A percentile compares a stretch with the other conserved stretches of the same genome.
phyloP scores from a whole-genome alignment of 2,113 vertebrate genomes.

The Strigops habroptila region DNA sequence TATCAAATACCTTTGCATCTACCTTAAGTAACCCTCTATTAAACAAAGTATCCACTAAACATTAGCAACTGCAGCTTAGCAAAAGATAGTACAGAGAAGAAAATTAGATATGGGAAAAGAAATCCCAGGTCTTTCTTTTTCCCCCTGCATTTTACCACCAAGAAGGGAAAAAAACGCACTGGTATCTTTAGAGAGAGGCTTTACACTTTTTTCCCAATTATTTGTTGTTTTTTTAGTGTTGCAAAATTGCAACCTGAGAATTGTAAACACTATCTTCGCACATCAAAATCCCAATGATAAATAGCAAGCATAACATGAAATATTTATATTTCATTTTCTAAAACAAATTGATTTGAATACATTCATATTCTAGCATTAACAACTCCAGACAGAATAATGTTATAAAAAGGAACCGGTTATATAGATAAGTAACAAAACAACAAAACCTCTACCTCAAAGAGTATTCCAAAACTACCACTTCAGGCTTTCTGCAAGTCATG shows the following conservation, averaged over 20 bases:
- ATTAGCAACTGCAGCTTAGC: neutral
- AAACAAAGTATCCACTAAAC: neutral
- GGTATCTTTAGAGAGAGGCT: neutral
- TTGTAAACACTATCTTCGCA: neutral
- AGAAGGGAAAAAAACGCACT: neutral
- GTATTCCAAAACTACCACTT: neutral
- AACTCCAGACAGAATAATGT: neutral
- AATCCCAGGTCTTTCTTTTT: neutral
- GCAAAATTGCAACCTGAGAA: neutral
- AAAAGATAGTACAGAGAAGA: neutral
- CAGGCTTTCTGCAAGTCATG: neutral
- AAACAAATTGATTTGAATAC: neutral
- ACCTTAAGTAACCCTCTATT: neutral
- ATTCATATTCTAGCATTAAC: neutral
- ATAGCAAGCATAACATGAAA: neutral
- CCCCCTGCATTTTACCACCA: neutral
- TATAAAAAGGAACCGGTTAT: neutral
- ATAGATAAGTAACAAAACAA: neutral
- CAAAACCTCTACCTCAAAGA: neutral
- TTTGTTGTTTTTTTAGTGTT: neutral
- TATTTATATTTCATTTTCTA: neutral
- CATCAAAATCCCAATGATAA: neutral
- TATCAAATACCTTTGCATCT: neutral
- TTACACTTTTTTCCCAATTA: neutral
- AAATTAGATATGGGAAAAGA: conserved; percentile 5